Conservation (phyloP, 2,113 vertebrate species). For the Ictalurus punctatus region DNA sequence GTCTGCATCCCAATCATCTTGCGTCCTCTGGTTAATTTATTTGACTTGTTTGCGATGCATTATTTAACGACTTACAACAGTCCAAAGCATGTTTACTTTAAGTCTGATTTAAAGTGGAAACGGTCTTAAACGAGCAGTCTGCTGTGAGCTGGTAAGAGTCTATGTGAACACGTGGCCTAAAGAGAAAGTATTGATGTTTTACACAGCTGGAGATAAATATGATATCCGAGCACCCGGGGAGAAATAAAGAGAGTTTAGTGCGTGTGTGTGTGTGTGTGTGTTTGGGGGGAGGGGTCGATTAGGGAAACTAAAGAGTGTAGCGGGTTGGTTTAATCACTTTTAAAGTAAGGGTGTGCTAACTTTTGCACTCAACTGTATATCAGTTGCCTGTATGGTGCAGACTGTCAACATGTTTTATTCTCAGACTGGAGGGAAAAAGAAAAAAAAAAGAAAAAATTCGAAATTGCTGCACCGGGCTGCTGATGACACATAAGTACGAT, state of each 20-base stretch:
- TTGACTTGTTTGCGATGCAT: neutral
- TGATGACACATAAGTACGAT: conserved; percentile 4
- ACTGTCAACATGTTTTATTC: neutral
- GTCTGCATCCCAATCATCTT: neutral
- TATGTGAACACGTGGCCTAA: neutral
- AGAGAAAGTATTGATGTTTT: neutral
- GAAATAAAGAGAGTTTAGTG: neutral
- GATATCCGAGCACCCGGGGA: neutral
- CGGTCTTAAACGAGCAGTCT: neutral
- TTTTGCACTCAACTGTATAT: neutral
- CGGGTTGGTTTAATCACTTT: neutral
- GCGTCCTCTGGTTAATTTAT: neutral
- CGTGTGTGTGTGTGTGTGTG: too few relatives aligned
- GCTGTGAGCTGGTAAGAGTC: neutral
- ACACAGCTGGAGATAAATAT: neutral
- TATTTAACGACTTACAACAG: neutral
- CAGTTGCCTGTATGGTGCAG: too few relatives aligned
- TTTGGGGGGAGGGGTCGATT: too few relatives aligned
- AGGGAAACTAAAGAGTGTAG: too few relatives aligned
- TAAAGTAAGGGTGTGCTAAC: neutral
- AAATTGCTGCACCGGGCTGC: neutral
- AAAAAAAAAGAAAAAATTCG: neutral
- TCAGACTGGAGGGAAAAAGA: neutral
- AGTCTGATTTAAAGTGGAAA: neutral
- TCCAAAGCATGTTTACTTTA: neutral